Evolutionary conservation across 2,888 invertebrate genomes (phyloP).

Genomic region (Emmelina monodactyla): DNA sequence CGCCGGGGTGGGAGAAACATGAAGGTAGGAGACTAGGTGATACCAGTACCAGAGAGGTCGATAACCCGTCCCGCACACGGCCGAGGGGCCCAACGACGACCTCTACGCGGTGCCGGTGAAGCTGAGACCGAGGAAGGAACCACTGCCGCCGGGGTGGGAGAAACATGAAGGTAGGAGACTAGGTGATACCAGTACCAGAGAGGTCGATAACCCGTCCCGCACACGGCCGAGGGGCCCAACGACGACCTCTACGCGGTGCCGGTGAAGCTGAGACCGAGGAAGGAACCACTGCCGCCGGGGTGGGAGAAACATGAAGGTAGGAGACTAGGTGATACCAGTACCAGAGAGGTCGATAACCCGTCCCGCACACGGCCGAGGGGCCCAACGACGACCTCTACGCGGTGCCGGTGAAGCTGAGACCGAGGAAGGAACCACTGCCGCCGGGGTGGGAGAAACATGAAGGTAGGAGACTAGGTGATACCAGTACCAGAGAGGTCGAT

Average conservation of each 20-base stretch:
- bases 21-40: too few species aligned
- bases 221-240: constrained; percentile 74
- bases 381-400: constrained; percentile 80
- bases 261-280: constrained; percentile 73
- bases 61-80: constrained; percentile 71
- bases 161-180: constrained; percentile 96
- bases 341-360: too few species aligned
- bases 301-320: constrained; percentile 98
- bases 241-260: constrained; percentile 80
- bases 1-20: constrained; percentile 97
- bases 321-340: too few species aligned
- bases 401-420: constrained; percentile 75
- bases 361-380: constrained; percentile 74
- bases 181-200: too few species aligned
- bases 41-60: too few species aligned
- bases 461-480: too few species aligned
- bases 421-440: constrained; percentile 67
- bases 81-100: constrained; percentile 76
- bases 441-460: constrained; percentile 98
- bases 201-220: constrained; percentile 70
- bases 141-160: constrained; percentile 89
- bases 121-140: constrained; percentile 69
- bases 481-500: too few species aligned
- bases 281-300: constrained; percentile 76
- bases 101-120: constrained; percentile 80